Percentiles rank a stretch among this genome's conserved stretches.
Evolutionary conservation across 2,888 invertebrate genomes (phyloP).

Genomic region (Eupithecia exiguata): DNA sequence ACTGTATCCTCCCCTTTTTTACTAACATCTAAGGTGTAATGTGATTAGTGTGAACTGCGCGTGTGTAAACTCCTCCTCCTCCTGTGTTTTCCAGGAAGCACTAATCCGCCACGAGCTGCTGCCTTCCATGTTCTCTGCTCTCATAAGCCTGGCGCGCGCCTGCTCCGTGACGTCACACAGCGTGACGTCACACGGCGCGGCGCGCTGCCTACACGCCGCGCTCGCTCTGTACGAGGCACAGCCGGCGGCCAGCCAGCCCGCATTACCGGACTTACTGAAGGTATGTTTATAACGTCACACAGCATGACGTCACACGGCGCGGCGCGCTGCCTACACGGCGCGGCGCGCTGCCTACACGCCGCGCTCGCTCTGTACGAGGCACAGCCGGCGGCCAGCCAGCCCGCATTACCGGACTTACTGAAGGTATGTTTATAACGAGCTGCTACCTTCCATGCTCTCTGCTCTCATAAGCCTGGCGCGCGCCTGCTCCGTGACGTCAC

Average conservation of each 20-base stretch:
- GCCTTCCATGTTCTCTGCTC: slow-evolving; percentile 67
- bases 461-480: background rate
- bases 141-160: slow-evolving; percentile 61
- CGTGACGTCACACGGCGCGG: slow-evolving; percentile 41
- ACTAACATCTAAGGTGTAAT: too few relatives aligned
- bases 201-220: slow-evolving; percentile 71
- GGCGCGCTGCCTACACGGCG: too few relatives aligned
- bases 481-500: slow-evolving; percentile 45
- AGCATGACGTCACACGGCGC: too few relatives aligned
- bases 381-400: slow-evolving; percentile 55
- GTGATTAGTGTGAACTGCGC: too few relatives aligned
- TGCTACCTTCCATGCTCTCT: slow-evolving; percentile 1
- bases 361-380: slow-evolving; percentile 73
- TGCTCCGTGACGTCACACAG: slow-evolving; percentile 35
- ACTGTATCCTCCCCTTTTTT: too few relatives aligned
- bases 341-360: slow-evolving; percentile 67
- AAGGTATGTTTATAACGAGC: slow-evolving; percentile 45
- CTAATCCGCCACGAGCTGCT: slow-evolving; percentile 69
- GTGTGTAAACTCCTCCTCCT: too few relatives aligned
- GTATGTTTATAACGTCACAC: too few relatives aligned
- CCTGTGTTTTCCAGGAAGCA: slow-evolving; percentile 63
- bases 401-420: slow-evolving; percentile 45
- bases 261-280: slow-evolving; percentile 48
- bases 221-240: slow-evolving; percentile 72
- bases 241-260: slow-evolving; percentile 50